phyloP scores from a whole-genome alignment of 2,888 invertebrate genomes.

The Morpho deidamia region DNA sequence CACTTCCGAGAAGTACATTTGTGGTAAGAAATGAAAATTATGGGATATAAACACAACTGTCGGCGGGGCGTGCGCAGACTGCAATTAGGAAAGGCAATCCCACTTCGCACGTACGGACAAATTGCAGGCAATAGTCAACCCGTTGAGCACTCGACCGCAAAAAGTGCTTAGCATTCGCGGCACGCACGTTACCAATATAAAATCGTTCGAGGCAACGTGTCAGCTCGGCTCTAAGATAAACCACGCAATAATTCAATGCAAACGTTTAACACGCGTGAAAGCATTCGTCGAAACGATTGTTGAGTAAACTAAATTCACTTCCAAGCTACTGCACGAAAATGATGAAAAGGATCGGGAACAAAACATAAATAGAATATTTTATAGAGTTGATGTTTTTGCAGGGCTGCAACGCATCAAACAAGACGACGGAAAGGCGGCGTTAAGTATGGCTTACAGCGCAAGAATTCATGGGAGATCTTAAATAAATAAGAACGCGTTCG shows the following conservation, averaged over 20 bases:
- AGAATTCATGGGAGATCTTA: constrained; percentile 42
- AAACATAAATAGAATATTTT: constrained; percentile 8
- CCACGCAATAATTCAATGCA: constrained; percentile 9
- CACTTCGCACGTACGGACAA: constrained; percentile 69
- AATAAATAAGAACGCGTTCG: constrained; percentile 47
- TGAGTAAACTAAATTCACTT: neutral
- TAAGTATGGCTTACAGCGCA: constrained; percentile 44
- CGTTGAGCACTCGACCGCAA: constrained; percentile 30
- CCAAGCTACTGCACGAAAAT: constrained; percentile 1
- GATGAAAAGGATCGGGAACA: constrained; percentile 14
- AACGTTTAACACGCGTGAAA: neutral
- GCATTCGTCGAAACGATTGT: constrained; percentile 3
- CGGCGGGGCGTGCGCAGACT: constrained; percentile 24
- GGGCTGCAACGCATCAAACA: constrained; percentile 23
- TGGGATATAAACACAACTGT: constrained; percentile 19
- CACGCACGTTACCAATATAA: constrained; percentile 22
- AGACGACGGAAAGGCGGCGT: constrained; percentile 45
- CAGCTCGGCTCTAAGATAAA: constrained; percentile 18
- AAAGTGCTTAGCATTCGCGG: constrained; percentile 24
- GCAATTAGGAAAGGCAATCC: constrained; percentile 63
- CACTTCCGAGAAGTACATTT: constrained; percentile 51
- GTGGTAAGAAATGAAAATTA: constrained; percentile 25
- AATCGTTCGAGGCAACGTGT: constrained; percentile 15
- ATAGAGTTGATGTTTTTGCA: constrained; percentile 19
- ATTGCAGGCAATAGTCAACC: constrained; percentile 51